Base-by-base conservation (phyloP, 2,888 invertebrate species). In the Leptopilina syphax region DNA sequence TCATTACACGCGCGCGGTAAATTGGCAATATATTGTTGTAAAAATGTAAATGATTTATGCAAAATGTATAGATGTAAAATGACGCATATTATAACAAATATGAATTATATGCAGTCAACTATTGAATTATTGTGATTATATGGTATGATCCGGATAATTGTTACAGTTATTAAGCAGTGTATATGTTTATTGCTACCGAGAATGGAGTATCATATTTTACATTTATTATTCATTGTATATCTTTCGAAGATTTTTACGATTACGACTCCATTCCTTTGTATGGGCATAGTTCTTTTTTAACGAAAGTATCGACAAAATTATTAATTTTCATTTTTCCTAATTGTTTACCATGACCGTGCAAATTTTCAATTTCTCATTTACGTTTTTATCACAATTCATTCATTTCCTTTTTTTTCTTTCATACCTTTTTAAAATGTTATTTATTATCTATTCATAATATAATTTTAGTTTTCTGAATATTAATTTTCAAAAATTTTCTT, bases 61-160 rank as follows among this genome's bases (percentile, higher is more conserved):
- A 18, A 63, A 24, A 70, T 54, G 34, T 70, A 34, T n/a, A 9
- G 27, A 44, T 68, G 24, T 24, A 68, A 68, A 50, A 68, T 68
- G 27, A 57, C 27, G 18, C 18, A 27, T 57, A 54, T 54, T 27
- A 54, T 54, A 70, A 70, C 54, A 50, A 50, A 57, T 54, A 54
- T 70, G 70, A 70, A 50, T 70, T 70, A 70, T 70, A 70, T 13
- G 24, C 54, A 54, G 54, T 27, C 54, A 54, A 27, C 13, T 54
- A 27, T 70, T 70, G 70, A 70, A 27, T 70, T 70, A 70, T 57
- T 54, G 54, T 70, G 70, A 70, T 70, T 70, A 70, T 70, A 54
- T 24, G 70, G 70, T 70, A 70, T 70, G 54, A 70, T 70, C 70
- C 54, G 70, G 70, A 57, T 70, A 70, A 70, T 70, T 70, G 70